Evolutionary conservation across 2,113 vertebrate genomes (phyloP).

Genomic region (Macaca fascicularis): T2T-MFA8v1.1 NC_088379.1:173650001-173650500

Average conservation of each 20-base stretch:
- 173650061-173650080: neutral
- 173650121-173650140: neutral
- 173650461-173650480: neutral
- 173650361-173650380: slow-evolving; percentile 41
- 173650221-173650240: neutral
- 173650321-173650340: slow-evolving; percentile 1
- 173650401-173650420: neutral
- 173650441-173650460: neutral
- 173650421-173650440: neutral
- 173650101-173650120: neutral
- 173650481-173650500: neutral
- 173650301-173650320: neutral
- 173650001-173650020: neutral
- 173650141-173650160: neutral
- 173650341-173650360: neutral
- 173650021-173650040: neutral
- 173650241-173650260: neutral
- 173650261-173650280: neutral
- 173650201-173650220: neutral
- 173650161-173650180: neutral
- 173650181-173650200: neutral
- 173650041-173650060: neutral
- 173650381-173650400: neutral
- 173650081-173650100: neutral
- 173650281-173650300: neutral